Percentiles rank a stretch among this genome's conserved stretches.
phyloP scores from a whole-genome alignment of 1,140 invertebrate genomes.

The Drosophila ficusphila region DNA sequence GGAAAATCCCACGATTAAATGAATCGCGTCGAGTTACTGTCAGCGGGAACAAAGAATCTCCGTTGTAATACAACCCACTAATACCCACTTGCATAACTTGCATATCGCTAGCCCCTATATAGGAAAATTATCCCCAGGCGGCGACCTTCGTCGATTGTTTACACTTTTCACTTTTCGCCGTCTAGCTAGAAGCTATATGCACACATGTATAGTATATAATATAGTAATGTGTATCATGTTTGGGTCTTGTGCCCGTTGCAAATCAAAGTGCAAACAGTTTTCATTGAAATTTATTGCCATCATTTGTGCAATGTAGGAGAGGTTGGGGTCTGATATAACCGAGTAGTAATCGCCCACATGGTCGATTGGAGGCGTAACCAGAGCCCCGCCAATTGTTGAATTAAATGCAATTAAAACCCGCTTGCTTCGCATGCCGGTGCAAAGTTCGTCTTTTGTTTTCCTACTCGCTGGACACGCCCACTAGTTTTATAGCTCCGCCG shows the following conservation, averaged over 20 bases:
- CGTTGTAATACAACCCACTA: background rate
- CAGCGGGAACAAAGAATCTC: background rate
- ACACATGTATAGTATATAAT: too few species aligned
- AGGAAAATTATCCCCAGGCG: background rate
- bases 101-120: background rate
- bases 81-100: slow-evolving; percentile 13
- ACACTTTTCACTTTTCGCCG: slow-evolving; percentile 54
- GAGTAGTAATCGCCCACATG: slow-evolving; percentile 4
- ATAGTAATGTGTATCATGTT: too few species aligned
- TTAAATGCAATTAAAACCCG: slow-evolving; percentile 70
- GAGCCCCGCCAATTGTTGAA: slow-evolving; percentile 39
- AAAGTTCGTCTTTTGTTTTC: slow-evolving; percentile 48
- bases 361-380: slow-evolving; percentile 16
- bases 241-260: background rate
- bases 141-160: slow-evolving; percentile 32
- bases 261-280: slow-evolving; percentile 70
- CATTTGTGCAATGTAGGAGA: slow-evolving; percentile 28
- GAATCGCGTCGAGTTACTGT: background rate
- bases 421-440: slow-evolving; percentile 20
- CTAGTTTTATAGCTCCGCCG: background rate
- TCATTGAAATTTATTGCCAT: slow-evolving; percentile 73
- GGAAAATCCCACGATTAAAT: background rate
- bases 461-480: background rate
- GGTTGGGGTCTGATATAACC: slow-evolving; percentile 8
- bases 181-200: background rate